Base-by-base conservation (phyloP, 2,113 vertebrate genomes). In the Zosterops lateralis region DNA sequence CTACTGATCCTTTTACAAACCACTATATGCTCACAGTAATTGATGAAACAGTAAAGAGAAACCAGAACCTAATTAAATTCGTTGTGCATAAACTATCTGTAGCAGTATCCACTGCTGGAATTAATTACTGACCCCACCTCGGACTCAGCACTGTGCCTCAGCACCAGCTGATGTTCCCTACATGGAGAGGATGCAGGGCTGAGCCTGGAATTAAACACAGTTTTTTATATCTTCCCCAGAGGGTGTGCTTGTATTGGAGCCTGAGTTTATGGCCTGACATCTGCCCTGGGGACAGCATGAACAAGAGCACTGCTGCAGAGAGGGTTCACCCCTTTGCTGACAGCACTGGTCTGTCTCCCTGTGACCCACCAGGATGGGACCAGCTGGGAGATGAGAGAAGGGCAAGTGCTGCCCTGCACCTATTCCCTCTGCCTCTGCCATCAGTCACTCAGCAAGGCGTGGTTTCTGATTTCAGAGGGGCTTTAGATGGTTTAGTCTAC, bases 1-100 rank as follows among this genome's bases (percentile, higher is more conserved):
- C 84, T 89, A 87, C 57, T 90, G 95, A 96, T 96, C 34, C 34
- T 94, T 82, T 92, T 80, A 93, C 92, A 94, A 92, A 91, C 81
- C n/a, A n/a, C 57, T 61, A 6, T 77, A 67, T 78, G 58, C 78
- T 93, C 6, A 1, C n/a, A 6, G 40, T 92, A 92, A 94, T 93
- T 86, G 79, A 92, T 75, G 87, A 84, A 84, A 68, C 9, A 73
- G 85, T 61, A n/a, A 90, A 87, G 51, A 88, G 91, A 92, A 96
- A 61, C 57, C 42, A 62, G 66, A 45, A 70, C 31, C 31, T 93
- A 90, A 95, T 94, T 93, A 91, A 90, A 90, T 66, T 66, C 5
- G 0, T 42, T 80, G 56, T 60, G 67, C 40, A 45, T 85, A 92
- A 95, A 93, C 47, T 32, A 5, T 80, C 65, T 75, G 42, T 42